Evolutionary conservation across 2,113 vertebrate genomes (phyloP), one percentile per base, ranked within the genome.

Genomic region (Polypterus bichir): DNA sequence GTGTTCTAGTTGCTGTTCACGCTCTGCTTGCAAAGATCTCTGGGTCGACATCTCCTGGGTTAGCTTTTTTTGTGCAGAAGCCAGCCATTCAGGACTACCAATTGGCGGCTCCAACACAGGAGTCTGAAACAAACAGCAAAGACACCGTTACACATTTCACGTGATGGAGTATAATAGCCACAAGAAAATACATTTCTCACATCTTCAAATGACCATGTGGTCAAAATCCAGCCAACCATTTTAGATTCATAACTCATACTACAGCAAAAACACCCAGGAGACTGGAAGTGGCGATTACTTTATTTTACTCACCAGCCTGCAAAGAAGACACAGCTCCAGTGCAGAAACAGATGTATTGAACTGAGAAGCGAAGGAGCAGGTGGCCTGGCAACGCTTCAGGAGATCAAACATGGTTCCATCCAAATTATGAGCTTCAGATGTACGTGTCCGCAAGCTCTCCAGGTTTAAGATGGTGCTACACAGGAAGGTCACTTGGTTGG

Each of bases 391-490:
- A 49, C 93, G 91, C 69, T 99, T 97, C 71, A 97, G 84, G 59
- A 99, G 83, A 27, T 98, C 96, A 66, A 98, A 98, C 70, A 97
- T 78, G 0, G 93, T 81, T 2, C 90, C 72, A 6, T 99, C 96
- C 54, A 98, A 86, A 71, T 82, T 97, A 61, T 95, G 88, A 49
- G 94, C 91, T 73, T 99, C 96, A 0, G 90, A 78, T 59, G 94
- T 93, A 57, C 96, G 91, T 0, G 92, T 99, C 44, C 96, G 89
- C 27, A 99, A 82, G 45, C 94, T 86, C 77, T 99, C 96, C 69
- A 99, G 96, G 73, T 97, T 95, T 61, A 99, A 88, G 73, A 97
- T 94, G 45, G 97, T 97, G 70, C 93, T 96, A 81, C 96, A 98
- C 55, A 99, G 84, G 76, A 99, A 97, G 47, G 93, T 97, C 63